Evolutionary conservation across 2,113 vertebrate genomes (phyloP).

Genomic region (Zingel zingel): DNA sequence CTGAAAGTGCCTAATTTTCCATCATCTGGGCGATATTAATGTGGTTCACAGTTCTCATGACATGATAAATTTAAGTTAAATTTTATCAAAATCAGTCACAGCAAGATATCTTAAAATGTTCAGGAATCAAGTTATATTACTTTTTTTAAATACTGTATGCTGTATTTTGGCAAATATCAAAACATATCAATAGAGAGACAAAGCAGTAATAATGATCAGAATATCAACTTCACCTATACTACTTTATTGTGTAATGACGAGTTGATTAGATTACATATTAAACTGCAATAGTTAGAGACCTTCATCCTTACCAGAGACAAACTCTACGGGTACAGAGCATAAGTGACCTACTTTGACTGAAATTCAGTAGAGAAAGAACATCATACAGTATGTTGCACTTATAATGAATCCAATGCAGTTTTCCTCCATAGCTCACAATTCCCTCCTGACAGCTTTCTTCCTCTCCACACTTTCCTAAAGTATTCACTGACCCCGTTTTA

Average conservation of each 20-base stretch:
- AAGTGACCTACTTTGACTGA: conserved; percentile 21
- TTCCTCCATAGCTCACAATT: conserved; percentile 23
- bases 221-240: background rate
- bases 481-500: conserved; percentile 39
- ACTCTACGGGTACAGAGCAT: background rate
- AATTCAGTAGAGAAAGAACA: background rate
- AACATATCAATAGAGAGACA: background rate
- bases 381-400: background rate
- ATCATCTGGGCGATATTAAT: too few species aligned
- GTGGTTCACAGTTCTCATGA: background rate
- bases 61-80: background rate
- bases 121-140: background rate
- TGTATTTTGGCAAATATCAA: background rate
- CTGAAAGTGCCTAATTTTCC: background rate
- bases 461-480: conserved; percentile 13
- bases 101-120: background rate
- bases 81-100: background rate
- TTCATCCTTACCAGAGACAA: background rate
- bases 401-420: conserved; percentile 10
- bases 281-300: background rate
- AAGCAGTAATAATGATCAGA: background rate
- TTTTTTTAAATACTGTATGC: background rate
- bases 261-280: background rate
- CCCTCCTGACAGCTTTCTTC: conserved; percentile 23
- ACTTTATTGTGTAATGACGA: background rate